Evolutionary conservation across 2,888 invertebrate species (phyloP), one percentile per base, ranked within the genome.

Genomic region (Sinhomidia bicolor): DNA sequence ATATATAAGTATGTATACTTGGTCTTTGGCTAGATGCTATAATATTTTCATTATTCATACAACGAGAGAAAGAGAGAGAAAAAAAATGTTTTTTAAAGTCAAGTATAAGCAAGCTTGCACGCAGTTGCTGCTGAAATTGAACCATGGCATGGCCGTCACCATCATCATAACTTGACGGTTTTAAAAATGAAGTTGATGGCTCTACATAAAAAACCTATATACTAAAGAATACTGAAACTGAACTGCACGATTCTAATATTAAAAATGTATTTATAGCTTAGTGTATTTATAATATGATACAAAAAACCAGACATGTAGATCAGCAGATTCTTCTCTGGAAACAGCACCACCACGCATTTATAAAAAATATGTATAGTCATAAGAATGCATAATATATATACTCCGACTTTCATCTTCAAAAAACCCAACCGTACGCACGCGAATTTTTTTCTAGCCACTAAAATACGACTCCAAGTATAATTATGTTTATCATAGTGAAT

Each of bases 261-360:
- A 62, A 62, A 62, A 14, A 29, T 62, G 17, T 14, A 54, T 54
- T 20, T 20, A n/a, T 54, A 20, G 17, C 9, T 12, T 54, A 62
- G 32, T 36, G 14, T 62, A 29, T 62, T 3, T 23, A 60, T 54
- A 54, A 65, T 36, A n/a, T n/a, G n/a, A n/a, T 65, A 20, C 71
- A 71, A 68, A 62, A 71, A 71, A 71, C 44, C 71, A 71, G 71
- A 44, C 71, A 41, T 68, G n/a, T 71, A 44, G 41, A 71, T 71
- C 41, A 65, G 1, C 36, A 65, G 62, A 60, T 60, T 17, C 7
- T 57, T 12, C 3, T 62, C 14, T 65, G 65, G 65, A 65, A 36
- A 36, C 10, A 14, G 65, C 6, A n/a, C 20, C 6, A n/a, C 57
- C n/a, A 20, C 57, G 23, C n/a, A n/a, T 57, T 57, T 57, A 20